A percentile compares a stretch with the other conserved stretches of the same genome.
Conservation (phyloP, 2,888 invertebrate genomes). For the Agrotis ipsilon region DNA sequence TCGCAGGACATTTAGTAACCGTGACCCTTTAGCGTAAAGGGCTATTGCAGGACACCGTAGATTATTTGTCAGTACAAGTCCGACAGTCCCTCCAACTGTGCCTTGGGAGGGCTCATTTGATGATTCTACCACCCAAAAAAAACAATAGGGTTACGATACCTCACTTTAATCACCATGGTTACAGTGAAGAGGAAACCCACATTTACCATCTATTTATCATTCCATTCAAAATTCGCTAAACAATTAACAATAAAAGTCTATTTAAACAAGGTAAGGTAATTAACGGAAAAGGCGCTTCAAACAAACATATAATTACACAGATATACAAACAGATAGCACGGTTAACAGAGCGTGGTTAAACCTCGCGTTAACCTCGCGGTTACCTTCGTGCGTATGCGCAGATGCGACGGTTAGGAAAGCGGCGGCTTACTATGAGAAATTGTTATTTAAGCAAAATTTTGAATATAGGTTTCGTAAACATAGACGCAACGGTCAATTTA, state of each 20-base stretch:
- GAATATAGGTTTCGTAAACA: background rate
- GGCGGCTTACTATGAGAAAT: background rate
- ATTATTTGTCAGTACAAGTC: too few relatives aligned
- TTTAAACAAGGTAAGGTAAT: constrained; percentile 52
- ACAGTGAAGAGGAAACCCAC: constrained; percentile 20
- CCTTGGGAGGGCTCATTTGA: too few relatives aligned
- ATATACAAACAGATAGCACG: constrained; percentile 56
- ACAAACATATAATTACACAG: constrained; percentile 52
- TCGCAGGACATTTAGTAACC: too few relatives aligned
- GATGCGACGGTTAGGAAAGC: constrained; percentile 25
- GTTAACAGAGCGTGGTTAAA: constrained; percentile 54
- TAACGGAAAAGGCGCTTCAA: constrained; percentile 45
- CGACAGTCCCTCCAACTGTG: too few relatives aligned
- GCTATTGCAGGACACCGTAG: too few relatives aligned
- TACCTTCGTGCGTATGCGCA: constrained; percentile 44
- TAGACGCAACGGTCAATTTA: background rate
- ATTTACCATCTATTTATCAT: constrained; percentile 33
- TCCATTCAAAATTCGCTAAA: background rate
- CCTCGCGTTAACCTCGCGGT: constrained; percentile 55
- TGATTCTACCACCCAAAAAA: too few relatives aligned
- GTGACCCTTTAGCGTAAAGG: too few relatives aligned
- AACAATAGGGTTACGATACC: too few relatives aligned
- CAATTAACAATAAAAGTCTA: constrained; percentile 39
- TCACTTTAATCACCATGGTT: too few relatives aligned
- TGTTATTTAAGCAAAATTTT: background rate